Percentiles rank a stretch among this genome's conserved stretches.
Evolutionary conservation across 2,113 vertebrate species (phyloP).

Genomic region (Cephalopholis sonnerati): DNA sequence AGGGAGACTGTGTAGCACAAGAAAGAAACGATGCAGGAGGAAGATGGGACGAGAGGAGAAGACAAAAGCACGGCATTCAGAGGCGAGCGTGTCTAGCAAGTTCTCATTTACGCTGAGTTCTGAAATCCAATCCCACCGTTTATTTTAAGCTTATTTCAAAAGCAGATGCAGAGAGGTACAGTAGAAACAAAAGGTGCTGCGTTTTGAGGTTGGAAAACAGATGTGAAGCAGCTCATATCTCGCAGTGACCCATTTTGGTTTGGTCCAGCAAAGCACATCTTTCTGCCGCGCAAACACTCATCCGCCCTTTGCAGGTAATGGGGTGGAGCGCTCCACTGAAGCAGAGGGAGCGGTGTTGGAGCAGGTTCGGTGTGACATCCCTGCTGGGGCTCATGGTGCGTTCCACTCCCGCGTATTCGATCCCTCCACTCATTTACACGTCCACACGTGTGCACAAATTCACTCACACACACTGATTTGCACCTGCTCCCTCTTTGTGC

Average conservation of each 20-base stretch:
- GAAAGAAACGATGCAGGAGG: conserved; percentile 66
- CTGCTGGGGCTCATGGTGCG: conserved; percentile 65
- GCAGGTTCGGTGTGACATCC: conserved; percentile 67
- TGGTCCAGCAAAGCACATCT: conserved; percentile 47
- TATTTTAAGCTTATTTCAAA: conserved; percentile 29
- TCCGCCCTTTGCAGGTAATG: conserved; percentile 60
- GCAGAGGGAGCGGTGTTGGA: conserved; percentile 64
- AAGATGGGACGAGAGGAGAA: conserved; percentile 51
- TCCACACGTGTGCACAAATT: conserved; percentile 48
- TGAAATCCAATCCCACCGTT: conserved; percentile 20
- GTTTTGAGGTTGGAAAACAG: conserved; percentile 37
- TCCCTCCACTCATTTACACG: conserved; percentile 65
- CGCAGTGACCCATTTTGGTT: conserved; percentile 68
- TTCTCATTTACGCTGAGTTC: conserved; percentile 28
- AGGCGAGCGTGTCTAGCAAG: neutral
- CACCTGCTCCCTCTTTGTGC: conserved; percentile 79
- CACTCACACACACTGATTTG: conserved; percentile 58
- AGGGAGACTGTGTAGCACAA: conserved; percentile 63
- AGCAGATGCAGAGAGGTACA: conserved; percentile 9
- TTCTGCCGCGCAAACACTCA: conserved; percentile 18
- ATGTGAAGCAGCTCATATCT: conserved; percentile 36
- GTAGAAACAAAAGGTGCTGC: neutral
- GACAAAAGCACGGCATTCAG: conserved; percentile 59
- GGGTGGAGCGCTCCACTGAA: conserved; percentile 69
- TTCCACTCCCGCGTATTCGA: conserved; percentile 54